These are phyloP conservation scores for Lepidochitona cinerea DNA, from an alignment of 2,888 invertebrate species.

Conservation along the genomic window DNA sequence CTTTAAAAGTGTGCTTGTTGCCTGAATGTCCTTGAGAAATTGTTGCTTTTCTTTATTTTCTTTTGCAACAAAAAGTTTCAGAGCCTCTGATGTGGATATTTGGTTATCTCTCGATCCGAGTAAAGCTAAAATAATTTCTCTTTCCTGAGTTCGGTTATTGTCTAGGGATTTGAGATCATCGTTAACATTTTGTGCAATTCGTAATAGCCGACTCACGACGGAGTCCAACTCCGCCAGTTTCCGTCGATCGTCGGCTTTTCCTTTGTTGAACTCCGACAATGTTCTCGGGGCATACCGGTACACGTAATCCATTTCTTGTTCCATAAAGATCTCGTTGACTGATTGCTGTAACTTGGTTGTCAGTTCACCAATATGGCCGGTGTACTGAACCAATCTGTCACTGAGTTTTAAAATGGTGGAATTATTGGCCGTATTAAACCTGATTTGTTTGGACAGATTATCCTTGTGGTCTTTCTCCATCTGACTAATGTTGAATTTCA, in stretches of 20 bases:
- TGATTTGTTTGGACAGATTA: neutral
- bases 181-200: neutral
- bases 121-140: neutral
- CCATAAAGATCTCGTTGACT: neutral
- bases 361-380: neutral
- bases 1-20: neutral
- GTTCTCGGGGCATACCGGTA: neutral
- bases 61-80: neutral
- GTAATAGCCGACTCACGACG: neutral
- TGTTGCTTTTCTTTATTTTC: neutral
- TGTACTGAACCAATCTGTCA: neutral
- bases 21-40: neutral
- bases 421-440: slow-evolving; percentile 1
- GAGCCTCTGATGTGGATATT: neutral
- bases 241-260: neutral
- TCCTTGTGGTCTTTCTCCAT: neutral
- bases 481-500: neutral
- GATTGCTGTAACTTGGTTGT: neutral
- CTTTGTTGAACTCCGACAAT: neutral
- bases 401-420: neutral
- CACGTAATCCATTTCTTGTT: neutral
- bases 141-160: neutral
- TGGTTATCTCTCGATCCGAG: neutral
- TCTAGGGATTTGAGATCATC: neutral
- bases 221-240: neutral